Evolutionary conservation across 2,888 invertebrate genomes (phyloP).

Genomic region (Anorthoa munda): DNA sequence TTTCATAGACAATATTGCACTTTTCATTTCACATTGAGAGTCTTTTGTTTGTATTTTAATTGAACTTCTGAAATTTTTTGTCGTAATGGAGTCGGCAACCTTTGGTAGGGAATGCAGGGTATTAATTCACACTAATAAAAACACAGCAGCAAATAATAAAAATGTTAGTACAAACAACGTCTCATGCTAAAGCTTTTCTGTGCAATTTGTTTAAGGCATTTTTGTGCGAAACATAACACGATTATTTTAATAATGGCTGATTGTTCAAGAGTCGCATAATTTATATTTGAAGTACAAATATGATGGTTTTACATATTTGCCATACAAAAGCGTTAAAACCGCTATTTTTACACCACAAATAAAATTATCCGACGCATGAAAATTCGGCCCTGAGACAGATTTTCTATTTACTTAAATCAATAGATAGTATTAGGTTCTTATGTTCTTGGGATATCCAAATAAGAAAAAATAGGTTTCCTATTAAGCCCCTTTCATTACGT

Average conservation of each 20-base stretch:
- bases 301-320: no score
- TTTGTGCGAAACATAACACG: neutral
- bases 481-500: neutral
- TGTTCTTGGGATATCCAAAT: no score
- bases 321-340: no score
- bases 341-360: no score
- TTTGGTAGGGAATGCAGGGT: constrained; percentile 2
- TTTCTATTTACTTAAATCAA: no score
- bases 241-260: neutral
- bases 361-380: no score
- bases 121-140: constrained; percentile 26
- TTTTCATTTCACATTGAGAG: constrained; percentile 23
- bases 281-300: no score
- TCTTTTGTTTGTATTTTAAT: neutral
- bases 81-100: constrained; percentile 26
- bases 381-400: no score
- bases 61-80: neutral
- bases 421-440: no score
- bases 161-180: constrained; percentile 47
- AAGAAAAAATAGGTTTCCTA: neutral
- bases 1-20: constrained; percentile 13
- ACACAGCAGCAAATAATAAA: neutral
- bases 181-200: constrained; percentile 48
- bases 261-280: no score
- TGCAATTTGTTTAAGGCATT: constrained; percentile 16